phyloP scores from a whole-genome alignment of 2,888 invertebrate genomes.

The Erebia ligea region DNA sequence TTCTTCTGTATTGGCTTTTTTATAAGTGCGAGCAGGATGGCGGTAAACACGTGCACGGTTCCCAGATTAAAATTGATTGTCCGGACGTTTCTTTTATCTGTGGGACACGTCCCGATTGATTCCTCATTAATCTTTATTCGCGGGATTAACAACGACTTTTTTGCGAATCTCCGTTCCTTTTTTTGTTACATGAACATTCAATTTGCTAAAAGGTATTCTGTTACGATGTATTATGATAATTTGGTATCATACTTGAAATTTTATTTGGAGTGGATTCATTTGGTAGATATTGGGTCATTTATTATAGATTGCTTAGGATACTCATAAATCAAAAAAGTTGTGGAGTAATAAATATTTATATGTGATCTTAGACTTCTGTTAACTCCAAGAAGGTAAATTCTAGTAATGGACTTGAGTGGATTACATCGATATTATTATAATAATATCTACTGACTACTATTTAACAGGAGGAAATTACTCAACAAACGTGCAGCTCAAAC shows the following conservation, averaged over 20 bases:
- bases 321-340: too few species aligned
- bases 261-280: background rate
- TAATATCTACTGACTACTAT: too few species aligned
- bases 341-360: too few species aligned
- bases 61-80: slow-evolving; percentile 82
- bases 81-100: slow-evolving; percentile 73
- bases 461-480: too few species aligned
- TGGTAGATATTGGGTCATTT: background rate
- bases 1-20: slow-evolving; percentile 42
- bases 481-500: too few species aligned
- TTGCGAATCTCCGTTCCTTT: slow-evolving; percentile 34
- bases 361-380: too few species aligned
- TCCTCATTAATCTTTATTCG: slow-evolving; percentile 82
- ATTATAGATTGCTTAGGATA: too few species aligned
- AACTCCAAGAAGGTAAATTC: too few species aligned
- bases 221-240: slow-evolving; percentile 17
- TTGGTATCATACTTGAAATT: slow-evolving; percentile 5
- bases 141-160: slow-evolving; percentile 66
- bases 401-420: too few species aligned
- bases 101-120: slow-evolving; percentile 76
- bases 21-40: slow-evolving; percentile 49
- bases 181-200: slow-evolving; percentile 25
- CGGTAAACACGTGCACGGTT: slow-evolving; percentile 58
- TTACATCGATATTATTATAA: too few species aligned
- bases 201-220: slow-evolving; percentile 20